Evolutionary conservation across 23 tunicate species (phyloP), one percentile per base, ranked within the genome.

Genomic region (Styela plicata): DNA sequence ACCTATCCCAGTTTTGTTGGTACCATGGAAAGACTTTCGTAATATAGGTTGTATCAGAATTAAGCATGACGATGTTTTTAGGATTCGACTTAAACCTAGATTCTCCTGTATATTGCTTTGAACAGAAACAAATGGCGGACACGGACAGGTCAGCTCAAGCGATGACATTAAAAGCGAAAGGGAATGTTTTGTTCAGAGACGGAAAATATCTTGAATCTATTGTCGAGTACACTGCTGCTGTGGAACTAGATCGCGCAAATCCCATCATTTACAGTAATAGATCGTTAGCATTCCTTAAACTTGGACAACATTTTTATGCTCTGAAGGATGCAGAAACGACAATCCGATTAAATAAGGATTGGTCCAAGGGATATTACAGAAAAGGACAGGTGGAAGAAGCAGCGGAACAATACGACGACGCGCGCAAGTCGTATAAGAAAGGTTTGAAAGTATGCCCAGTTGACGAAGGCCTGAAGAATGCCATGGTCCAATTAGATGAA

Each of bases 361-460:
- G 96, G 96, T 44, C 89, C 24, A 90, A 90, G 74, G 96, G 96
- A 1, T 85, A 90, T 52, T 90, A 90, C 80, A 67, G 96, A 57
- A 90, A 90, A 77, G 96, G 96, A 0, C 96, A 90, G 35, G 96
- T 88, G 2, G 96, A 90, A 69, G 69, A 65, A 34, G 83, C 83
- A 16, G 89, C 86, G 2, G 89, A 85, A 31, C 34, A 63, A 63
- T 90, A 37, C 53, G 62, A 82, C 24, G 29, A 68, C 10, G 96
- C 96, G 0, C 22, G 78, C 2, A 35, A 28, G 10, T 64, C 89
- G 21, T 90, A 79, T 77, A 80, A 82, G 37, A 34, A 22, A 16
- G 96, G 96, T 3, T 82, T 90, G 26, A 34, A 52, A 36, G 68
- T 69, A 2, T 80, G 85, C 69, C 86, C 89, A 33, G 63, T 33